A percentile compares a stretch with the other conserved stretches of the same genome.
These are phyloP conservation scores for Argyrosomus regius DNA, from an alignment of 2,797 vertebrate genomes.

Conservation along the genomic window DNA sequence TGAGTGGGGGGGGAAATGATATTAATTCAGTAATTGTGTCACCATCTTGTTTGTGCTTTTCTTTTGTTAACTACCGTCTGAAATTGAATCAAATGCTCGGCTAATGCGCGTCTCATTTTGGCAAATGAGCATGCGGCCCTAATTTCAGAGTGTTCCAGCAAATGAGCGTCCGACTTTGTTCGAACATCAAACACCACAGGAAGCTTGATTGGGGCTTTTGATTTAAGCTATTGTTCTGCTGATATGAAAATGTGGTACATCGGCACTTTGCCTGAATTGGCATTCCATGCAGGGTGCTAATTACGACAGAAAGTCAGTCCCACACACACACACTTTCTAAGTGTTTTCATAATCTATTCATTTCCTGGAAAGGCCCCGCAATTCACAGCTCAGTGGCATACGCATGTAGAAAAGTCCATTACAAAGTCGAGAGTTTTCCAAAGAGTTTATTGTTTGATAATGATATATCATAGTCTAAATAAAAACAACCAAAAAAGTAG, in stretches of 20 bases:
- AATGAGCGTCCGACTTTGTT: conserved; percentile 66
- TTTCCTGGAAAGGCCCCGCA: background rate
- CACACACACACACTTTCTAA: conserved; percentile 10
- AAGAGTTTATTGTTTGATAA: conserved; percentile 14
- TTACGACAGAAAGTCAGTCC: conserved; percentile 47
- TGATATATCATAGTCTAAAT: background rate
- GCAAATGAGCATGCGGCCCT: conserved; percentile 42
- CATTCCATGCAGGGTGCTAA: conserved; percentile 50
- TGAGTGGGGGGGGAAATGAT: conserved; percentile 14
- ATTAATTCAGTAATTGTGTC: conserved; percentile 54
- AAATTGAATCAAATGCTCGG: conserved; percentile 62
- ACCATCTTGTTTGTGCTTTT: conserved; percentile 50
- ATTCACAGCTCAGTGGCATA: background rate
- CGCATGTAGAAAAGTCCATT: background rate
- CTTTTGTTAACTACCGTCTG: conserved; percentile 42
- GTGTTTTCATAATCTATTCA: conserved; percentile 28
- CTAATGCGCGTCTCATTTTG: conserved; percentile 59
- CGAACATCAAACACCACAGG: conserved; percentile 52
- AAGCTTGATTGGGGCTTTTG: conserved; percentile 65
- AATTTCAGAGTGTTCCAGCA: conserved; percentile 48
- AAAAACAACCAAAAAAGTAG: background rate
- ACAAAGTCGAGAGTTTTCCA: background rate
- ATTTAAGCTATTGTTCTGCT: conserved; percentile 63
- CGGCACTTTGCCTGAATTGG: conserved; percentile 47
- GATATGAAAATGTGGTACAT: conserved; percentile 56